Evolutionary conservation across 2,113 vertebrate species (phyloP).

Genomic region (Nibea coibor): DNA sequence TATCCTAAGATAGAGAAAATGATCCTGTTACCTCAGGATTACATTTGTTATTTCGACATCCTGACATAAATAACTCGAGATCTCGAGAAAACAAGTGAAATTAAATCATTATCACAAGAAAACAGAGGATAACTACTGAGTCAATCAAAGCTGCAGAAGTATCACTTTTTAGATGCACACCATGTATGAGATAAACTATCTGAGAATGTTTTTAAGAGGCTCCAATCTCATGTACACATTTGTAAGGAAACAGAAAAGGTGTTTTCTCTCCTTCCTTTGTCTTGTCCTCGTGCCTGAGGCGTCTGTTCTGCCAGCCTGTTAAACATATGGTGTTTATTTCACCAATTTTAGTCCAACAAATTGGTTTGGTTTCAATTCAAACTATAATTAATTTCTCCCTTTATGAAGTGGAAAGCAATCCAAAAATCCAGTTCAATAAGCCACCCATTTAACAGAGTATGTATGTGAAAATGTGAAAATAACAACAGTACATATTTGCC

Average conservation of each 20-base stretch:
- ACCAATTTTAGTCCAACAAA: conserved; percentile 12
- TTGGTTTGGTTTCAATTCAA: conserved; percentile 20
- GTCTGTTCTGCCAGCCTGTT: conserved; percentile 13
- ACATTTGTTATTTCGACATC: too few species aligned
- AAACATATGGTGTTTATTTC: conserved; percentile 62
- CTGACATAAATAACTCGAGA: too few species aligned
- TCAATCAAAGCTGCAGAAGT: background rate
- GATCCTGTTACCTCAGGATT: too few species aligned
- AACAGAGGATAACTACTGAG: too few species aligned
- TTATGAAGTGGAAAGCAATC: background rate
- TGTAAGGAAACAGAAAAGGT: conserved; percentile 9
- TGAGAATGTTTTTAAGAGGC: background rate
- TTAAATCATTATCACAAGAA: too few species aligned
- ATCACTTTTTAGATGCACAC: background rate
- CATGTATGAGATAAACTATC: background rate
- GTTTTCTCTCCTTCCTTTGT: conserved; percentile 20
- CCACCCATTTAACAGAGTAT: background rate
- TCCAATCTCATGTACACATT: background rate
- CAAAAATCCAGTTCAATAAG: conserved; percentile 14
- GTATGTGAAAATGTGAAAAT: background rate
- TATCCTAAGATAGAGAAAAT: too few species aligned
- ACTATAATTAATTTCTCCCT: background rate
- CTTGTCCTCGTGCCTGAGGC: background rate
- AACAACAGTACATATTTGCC: background rate
- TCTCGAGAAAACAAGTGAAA: too few species aligned